Evolutionary conservation across 2,113 vertebrate genomes (phyloP).

Genomic region (Gavia stellata): DNA sequence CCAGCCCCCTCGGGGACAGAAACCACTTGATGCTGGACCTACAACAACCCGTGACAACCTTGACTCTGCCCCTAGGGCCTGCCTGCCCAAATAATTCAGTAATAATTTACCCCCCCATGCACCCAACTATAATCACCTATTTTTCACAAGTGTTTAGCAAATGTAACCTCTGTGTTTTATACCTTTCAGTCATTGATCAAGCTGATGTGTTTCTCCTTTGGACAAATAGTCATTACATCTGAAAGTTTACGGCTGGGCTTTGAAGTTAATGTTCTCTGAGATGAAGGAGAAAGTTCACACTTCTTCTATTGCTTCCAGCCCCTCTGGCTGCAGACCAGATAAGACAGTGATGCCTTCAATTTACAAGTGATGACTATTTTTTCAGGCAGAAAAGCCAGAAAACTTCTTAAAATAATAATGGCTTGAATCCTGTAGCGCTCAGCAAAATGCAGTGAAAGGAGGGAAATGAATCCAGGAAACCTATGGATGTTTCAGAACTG

Average conservation of each 20-base stretch:
- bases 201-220: conserved; percentile 37
- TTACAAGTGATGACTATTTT: conserved; percentile 53
- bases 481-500: neutral
- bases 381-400: conserved; percentile 33
- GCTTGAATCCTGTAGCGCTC: neutral
- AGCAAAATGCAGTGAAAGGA: neutral
- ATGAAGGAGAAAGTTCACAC: conserved; percentile 64
- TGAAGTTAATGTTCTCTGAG: conserved; percentile 59
- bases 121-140: neutral
- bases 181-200: conserved; percentile 37
- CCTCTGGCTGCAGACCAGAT: conserved; percentile 27
- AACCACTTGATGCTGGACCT: neutral
- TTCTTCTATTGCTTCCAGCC: conserved; percentile 46
- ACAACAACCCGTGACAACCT: neutral
- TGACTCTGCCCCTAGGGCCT: neutral
- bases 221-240: conserved; percentile 48
- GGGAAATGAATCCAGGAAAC: neutral
- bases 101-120: neutral
- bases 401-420: conserved; percentile 25
- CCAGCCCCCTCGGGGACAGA: neutral
- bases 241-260: conserved; percentile 38
- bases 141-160: conserved; percentile 8
- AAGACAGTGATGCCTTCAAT: conserved; percentile 41
- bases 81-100: neutral
- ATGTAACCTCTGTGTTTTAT: conserved; percentile 50